Evolutionary conservation across 2,113 vertebrate species (phyloP), one percentile per base, ranked within the genome.

Genomic region (Reinhardtius hippoglossoides): DNA sequence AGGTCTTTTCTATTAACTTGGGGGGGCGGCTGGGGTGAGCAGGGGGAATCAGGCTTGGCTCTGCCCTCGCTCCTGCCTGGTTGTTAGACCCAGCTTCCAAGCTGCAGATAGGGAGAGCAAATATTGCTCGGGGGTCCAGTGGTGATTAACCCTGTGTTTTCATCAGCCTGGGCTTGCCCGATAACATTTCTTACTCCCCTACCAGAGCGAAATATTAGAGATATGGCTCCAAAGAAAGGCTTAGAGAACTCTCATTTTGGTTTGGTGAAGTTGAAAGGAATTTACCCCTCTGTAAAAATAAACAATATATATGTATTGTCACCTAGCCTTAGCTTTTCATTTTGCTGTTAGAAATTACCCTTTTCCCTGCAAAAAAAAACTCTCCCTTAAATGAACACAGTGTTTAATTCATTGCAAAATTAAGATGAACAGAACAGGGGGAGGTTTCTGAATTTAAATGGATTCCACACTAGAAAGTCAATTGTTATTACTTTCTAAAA

Each of bases 1-100:
- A 81, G 91, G 92, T 88, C 87, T 88, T 93, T 94, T 92, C 93
- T 92, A 93, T 94, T 94, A 94, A 93, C 91, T 92, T 72, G 6
- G 81, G 85, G 70, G 87, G 59, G 78, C 55, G 67, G 79, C 78
- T 14, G 62, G 80, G 79, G 87, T 63, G 54, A 74, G 62, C 54
- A 20, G 71, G 76, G 64, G 89, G 62, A 83, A 69, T 83, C 50
- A 64, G 84, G 80, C 89, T 83, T 40, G 69, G 75, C 86, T 76
- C 57, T 76, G 80, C 14, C 68, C 82, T 68, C 74, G 65, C 60
- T 54, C 50, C 69, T 48, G 71, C 80, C 73, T 61, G 70, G 66
- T 68, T 87, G 90, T 89, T 83, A 83, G 76, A 78, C 50, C 50
- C 18, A 69, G 74, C 72, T 20, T 91, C 76, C 85, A 23, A 69